Evolutionary conservation across 2,888 invertebrate species (phyloP), one percentile per base, ranked within the genome.

Genomic region (Erebia palarica): DNA sequence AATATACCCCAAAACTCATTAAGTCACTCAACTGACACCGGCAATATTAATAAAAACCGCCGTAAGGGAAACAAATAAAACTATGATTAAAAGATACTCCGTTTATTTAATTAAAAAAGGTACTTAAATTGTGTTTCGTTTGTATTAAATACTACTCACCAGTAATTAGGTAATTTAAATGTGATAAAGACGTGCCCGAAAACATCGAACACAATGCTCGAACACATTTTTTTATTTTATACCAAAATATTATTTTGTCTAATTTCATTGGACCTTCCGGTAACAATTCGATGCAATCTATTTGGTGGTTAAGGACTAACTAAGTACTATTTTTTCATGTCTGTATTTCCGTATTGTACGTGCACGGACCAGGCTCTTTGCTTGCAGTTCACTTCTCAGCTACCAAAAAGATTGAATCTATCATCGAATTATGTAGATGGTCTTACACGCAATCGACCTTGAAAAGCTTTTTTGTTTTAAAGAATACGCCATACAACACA

Each of bases 71-170:
- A 67, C 71, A 77, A 78, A 77, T 77, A 76, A 77, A 79, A 77
- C 69, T 75, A 74, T 60, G 68, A 65, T 74, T 73, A n/a, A 75
- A 76, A 75, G 79, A 78, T 78, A 75, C 76, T 81, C 78, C 78
- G 81, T 84, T 84, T 79, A 78, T 79, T 78, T 65, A 61, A 57
- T 47, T 60, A 49, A 75, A 73, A 76, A 77, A 72, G 73, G 75
- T 73, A 77, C 27, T 27, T 27, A 27, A 73, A 76, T 75, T 75
- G 75, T 78, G 77, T 78, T 47, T 55, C 58, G 13, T 65, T 60
- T 65, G 51, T 78, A 67, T 72, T 69, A 72, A 76, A 73, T 67
- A 79, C 36, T 83, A 87, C 87, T 87, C 78, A 87, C 87, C 87
- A 78, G 69, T 53, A 65, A 49, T 72, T 76, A 69, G 71, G 68